Base-by-base conservation (phyloP, 2,113 vertebrate genomes). In the Forbesichthys agassizii region DNA sequence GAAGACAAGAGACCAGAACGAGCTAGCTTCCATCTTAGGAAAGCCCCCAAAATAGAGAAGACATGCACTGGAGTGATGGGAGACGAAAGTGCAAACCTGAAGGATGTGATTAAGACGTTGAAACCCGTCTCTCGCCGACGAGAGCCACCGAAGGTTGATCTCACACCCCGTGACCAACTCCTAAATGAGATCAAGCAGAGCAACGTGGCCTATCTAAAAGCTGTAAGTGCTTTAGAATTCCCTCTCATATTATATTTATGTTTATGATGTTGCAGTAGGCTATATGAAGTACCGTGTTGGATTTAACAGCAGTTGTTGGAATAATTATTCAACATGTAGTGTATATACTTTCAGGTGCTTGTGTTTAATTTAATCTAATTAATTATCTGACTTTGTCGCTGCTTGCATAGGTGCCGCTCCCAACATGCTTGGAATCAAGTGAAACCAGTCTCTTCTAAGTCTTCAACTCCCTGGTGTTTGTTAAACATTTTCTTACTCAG, bases 131-230 rank as follows among this genome's bases (percentile, higher is more conserved):
- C 97, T 7, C 94, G 94, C 59, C 93, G 92, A 14, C 92, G 98
- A 53, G 85, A 95, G 0, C 94, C 96, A 2, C 94, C 97, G 0
- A 86, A 95, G n/a, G 93, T 98, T 0, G 93, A 98, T 0, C 74
- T 91, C 67, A 98, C 96, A 0, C 97, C 97, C 0, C 90, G 97
- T 33, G 98, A 98, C 77, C 86, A 94, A 71, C 95, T 98, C 0
- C 89, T 99, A 1, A 95, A 78, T 0, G 95, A 96, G 87, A 99
- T 99, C 66, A 95, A 95, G 48, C 94, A 95, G 66, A 98, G 97
- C 84, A 98, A 94, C 0, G 93, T 99, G 0, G 98, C 97, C 11
- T 97, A 96, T 51, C 96, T 99, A 3, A 98, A 94, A 92, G 81
- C 97, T 75, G 89, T 91, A 68, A 89, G 89, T 61, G 11, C 42